Evolutionary conservation across 2,797 vertebrate genomes (phyloP).

Genomic region (Florisuga fusca): DNA sequence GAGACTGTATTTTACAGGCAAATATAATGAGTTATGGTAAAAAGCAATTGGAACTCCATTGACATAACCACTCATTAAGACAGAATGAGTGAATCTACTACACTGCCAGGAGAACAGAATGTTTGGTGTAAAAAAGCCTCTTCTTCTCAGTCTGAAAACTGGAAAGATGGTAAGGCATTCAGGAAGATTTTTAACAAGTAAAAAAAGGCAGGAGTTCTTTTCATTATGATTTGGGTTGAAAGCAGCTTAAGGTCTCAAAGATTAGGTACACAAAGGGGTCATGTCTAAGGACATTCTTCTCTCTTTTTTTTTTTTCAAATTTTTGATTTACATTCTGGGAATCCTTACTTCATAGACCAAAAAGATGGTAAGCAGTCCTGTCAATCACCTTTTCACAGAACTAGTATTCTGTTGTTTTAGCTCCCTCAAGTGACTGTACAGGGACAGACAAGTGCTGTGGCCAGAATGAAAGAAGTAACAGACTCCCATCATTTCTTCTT

Average conservation of each 20-base stretch:
- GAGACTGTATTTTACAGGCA: background rate
- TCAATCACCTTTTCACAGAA: background rate
- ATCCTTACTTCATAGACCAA: background rate
- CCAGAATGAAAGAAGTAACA: background rate
- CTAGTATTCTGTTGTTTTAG: background rate
- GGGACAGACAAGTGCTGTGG: background rate
- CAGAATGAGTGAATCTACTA: background rate
- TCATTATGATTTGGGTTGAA: background rate
- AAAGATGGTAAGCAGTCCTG: background rate
- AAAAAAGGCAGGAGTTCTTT: background rate
- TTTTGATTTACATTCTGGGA: background rate
- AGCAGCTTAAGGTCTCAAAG: background rate
- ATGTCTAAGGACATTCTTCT: background rate
- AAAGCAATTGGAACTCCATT: background rate
- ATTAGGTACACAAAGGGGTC: background rate
- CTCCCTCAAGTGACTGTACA: background rate
- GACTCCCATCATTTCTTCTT: background rate
- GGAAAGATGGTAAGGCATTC: background rate
- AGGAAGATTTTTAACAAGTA: background rate
- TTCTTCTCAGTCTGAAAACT: background rate
- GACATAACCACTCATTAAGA: background rate
- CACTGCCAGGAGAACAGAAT: background rate
- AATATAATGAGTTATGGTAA: background rate
- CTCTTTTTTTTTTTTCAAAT: background rate
- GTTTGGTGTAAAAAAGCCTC: background rate